Conservation (phyloP, 1,140 invertebrate genomes). For the Bombus waltoni region DNA sequence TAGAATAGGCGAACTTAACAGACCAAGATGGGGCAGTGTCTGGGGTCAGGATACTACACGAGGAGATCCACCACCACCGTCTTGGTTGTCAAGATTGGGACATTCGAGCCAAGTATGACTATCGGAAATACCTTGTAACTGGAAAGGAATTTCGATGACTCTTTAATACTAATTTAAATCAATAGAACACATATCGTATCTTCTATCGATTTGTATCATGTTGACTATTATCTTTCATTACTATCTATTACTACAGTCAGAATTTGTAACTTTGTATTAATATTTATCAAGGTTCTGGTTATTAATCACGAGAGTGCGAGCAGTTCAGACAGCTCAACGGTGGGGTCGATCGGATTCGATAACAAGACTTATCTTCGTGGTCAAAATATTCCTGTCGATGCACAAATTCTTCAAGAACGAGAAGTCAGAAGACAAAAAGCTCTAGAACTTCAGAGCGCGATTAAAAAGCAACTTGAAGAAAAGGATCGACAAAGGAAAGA, state of each 20-base stretch:
- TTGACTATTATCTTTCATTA: neutral
- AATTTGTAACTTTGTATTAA: neutral
- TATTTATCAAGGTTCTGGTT: conserved; percentile 73
- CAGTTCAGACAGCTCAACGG: conserved; percentile 77
- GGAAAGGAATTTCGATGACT: neutral
- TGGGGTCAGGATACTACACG: conserved; percentile 85
- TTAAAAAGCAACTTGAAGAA: conserved; percentile 89
- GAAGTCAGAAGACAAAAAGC: conserved; percentile 88
- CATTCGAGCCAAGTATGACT: conserved; percentile 75
- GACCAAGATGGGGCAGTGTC: conserved; percentile 87
- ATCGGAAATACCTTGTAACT: neutral
- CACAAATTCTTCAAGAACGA: conserved; percentile 86
- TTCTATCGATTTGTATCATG: neutral
- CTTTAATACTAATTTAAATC: neutral
- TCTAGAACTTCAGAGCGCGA: conserved; percentile 88
- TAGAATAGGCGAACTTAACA: conserved; percentile 84
- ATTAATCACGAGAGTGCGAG: conserved; percentile 80
- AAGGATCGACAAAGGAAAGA: conserved; percentile 86
- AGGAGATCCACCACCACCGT: conserved; percentile 81
- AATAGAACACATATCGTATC: neutral
- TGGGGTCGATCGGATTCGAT: conserved; percentile 74
- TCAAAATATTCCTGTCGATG: conserved; percentile 88
- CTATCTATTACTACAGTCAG: no score
- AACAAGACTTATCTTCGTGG: conserved; percentile 87
- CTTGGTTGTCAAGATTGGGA: conserved; percentile 84